Evolutionary conservation across 2,113 vertebrate species (phyloP).

Genomic region (Motacilla tschutschensis): DNA sequence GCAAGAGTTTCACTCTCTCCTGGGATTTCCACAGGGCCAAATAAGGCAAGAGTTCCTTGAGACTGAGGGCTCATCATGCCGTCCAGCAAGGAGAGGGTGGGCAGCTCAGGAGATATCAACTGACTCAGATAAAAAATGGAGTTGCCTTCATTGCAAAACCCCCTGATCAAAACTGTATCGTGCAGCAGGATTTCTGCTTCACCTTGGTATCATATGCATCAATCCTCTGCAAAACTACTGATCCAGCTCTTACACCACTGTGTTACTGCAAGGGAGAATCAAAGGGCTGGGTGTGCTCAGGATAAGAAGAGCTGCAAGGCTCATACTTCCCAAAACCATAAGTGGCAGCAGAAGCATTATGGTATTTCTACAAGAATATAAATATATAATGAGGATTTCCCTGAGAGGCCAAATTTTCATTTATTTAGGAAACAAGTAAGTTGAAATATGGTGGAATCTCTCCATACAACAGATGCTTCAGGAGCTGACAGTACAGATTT

Average conservation of each 20-base stretch:
- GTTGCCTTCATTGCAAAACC: neutral
- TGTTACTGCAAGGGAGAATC: accelerated
- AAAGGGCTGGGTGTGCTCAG: neutral
- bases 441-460: neutral
- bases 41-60: neutral
- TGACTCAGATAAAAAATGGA: neutral
- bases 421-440: conserved; percentile 2
- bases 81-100: neutral
- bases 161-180: neutral
- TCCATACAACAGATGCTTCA: neutral
- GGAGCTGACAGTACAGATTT: neutral
- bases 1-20: neutral
- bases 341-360: neutral
- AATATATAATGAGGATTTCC: neutral
- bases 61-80: neutral
- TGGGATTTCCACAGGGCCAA: neutral
- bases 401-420: neutral
- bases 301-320: neutral
- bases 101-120: neutral
- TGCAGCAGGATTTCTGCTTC: neutral
- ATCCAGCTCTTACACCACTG: neutral
- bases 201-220: neutral
- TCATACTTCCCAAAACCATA: neutral
- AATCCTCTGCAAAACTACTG: neutral
- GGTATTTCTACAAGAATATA: neutral